Evolutionary conservation across 2,888 invertebrate species (phyloP).

Genomic region (Dusona sp.): DNA sequence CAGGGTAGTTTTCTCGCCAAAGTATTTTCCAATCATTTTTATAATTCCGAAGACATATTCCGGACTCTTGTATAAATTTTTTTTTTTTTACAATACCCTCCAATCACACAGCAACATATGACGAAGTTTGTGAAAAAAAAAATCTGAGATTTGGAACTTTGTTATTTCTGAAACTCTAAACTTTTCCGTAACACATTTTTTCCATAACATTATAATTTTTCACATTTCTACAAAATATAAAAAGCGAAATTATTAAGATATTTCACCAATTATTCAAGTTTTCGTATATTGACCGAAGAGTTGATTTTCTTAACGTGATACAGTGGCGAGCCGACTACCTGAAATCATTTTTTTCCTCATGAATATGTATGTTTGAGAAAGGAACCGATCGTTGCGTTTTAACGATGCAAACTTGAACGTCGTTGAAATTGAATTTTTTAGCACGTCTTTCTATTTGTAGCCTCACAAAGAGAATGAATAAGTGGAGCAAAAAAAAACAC

Average conservation of each 20-base stretch:
- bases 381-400: background rate
- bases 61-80: too few species aligned
- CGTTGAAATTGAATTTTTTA: constrained; percentile 28
- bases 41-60: too few species aligned
- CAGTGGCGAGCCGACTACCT: background rate
- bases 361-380: too few species aligned
- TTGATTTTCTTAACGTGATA: background rate
- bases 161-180: background rate
- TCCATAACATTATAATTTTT: background rate
- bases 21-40: background rate
- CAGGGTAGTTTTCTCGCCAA: background rate
- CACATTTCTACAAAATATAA: background rate
- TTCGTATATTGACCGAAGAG: background rate
- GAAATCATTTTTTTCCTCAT: background rate
- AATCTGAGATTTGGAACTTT: too few species aligned
- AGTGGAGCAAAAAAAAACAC: constrained; percentile 19
- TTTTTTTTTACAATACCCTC: too few species aligned
- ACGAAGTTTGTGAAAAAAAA: too few species aligned
- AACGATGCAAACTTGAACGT: background rate
- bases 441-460: constrained; percentile 15
- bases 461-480: constrained; percentile 25
- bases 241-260: too few species aligned
- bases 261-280: too few species aligned
- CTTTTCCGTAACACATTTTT: too few species aligned
- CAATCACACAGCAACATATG: too few species aligned